These are phyloP conservation scores for Hyposoter didymator DNA, from an alignment of 2,888 invertebrate genomes.

Conservation along the genomic window DNA sequence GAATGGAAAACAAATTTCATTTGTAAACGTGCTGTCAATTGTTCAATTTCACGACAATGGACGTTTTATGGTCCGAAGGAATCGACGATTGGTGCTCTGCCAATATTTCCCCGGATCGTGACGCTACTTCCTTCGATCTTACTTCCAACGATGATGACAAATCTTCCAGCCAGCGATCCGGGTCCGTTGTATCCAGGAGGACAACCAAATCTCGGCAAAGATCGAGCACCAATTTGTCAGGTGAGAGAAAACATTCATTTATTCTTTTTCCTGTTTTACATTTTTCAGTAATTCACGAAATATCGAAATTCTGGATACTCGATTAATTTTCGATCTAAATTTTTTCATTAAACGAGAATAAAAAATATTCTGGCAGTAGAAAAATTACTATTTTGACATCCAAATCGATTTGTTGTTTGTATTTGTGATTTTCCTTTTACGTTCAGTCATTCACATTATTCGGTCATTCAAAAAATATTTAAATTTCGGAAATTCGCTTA, in stretches of 20 bases:
- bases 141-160: constrained; percentile 40
- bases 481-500: neutral
- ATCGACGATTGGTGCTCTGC: constrained; percentile 13
- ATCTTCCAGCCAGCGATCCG: constrained; percentile 44
- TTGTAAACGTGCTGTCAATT: neutral
- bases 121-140: constrained; percentile 11
- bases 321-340: neutral
- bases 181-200: constrained; percentile 9
- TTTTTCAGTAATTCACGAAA: neutral
- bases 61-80: constrained; percentile 18
- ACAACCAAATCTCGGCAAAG: constrained; percentile 5
- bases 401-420: too few species aligned
- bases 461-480: neutral
- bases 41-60: constrained; percentile 10
- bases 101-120: neutral
- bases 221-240: constrained; percentile 36
- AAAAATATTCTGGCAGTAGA: neutral
- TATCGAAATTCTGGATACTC: neutral
- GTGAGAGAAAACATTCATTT: constrained; percentile 19
- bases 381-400: too few species aligned
- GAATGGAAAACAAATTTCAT: neutral
- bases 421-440: too few species aligned
- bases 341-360: neutral
- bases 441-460: neutral
- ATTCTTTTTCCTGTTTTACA: neutral